These are phyloP conservation scores for Dendrocincla fuliginosa DNA, from an alignment of 2,797 vertebrate species.

Conservation along the genomic window DNA sequence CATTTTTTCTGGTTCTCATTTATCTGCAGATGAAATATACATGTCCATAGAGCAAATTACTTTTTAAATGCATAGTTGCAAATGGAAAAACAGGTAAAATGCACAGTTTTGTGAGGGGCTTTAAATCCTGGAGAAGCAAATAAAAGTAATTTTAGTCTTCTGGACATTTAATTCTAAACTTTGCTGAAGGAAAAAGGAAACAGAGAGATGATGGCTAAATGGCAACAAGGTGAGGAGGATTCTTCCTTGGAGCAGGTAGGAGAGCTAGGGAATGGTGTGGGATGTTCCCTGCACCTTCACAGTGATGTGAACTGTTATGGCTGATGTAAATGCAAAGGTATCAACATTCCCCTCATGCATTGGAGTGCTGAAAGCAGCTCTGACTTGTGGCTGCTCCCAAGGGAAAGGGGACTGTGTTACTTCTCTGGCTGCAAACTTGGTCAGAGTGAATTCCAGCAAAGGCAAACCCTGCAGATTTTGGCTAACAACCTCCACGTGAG, in stretches of 20 bases:
- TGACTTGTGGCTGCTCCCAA: background rate
- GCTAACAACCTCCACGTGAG: background rate
- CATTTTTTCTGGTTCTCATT: background rate
- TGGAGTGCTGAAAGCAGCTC: background rate
- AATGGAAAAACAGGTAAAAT: background rate
- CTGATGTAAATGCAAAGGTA: background rate
- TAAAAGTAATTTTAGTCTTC: background rate
- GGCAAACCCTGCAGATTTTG: background rate
- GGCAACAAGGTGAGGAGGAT: background rate
- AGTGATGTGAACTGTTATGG: background rate
- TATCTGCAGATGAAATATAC: background rate
- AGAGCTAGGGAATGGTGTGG: background rate
- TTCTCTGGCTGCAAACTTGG: background rate
- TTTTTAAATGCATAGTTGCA: background rate
- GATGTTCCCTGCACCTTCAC: background rate
- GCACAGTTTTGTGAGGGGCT: background rate
- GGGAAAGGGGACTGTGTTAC: background rate
- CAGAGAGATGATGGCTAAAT: background rate
- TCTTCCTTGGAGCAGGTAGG: background rate
- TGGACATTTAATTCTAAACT: background rate
- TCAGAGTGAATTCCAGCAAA: background rate
- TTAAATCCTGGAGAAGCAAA: background rate
- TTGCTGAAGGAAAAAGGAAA: background rate
- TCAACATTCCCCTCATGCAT: background rate
- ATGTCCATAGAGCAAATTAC: background rate